phyloP scores from a whole-genome alignment of 2,797 vertebrate species.

The Crenichthys baileyi region DNA sequence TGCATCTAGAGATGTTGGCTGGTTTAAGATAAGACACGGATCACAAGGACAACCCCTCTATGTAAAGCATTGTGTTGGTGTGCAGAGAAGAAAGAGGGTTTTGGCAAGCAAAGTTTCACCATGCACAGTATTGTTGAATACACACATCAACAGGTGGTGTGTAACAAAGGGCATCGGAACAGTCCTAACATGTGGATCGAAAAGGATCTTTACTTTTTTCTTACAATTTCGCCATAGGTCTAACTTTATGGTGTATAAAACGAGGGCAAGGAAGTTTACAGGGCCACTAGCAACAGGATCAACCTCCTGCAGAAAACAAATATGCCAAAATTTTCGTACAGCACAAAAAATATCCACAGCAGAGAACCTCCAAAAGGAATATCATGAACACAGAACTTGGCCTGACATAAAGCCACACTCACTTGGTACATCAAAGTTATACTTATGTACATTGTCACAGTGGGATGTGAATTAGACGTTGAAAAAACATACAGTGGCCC shows the following conservation, averaged over 20 bases:
- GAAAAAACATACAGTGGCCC: slow-evolving; percentile 18
- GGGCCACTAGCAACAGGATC: slow-evolving; percentile 37
- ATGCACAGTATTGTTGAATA: slow-evolving; percentile 62
- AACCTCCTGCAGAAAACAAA: slow-evolving; percentile 37
- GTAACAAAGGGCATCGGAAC: slow-evolving; percentile 27
- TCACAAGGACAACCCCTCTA: slow-evolving; percentile 55
- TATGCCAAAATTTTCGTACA: slow-evolving; percentile 31
- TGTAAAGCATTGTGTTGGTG: slow-evolving; percentile 63
- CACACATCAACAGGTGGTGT: slow-evolving; percentile 54
- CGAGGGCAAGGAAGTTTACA: background rate
- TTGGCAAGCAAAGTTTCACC: slow-evolving; percentile 70
- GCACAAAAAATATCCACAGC: slow-evolving; percentile 40
- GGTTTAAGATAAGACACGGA: slow-evolving; percentile 58
- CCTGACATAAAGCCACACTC: slow-evolving; percentile 29
- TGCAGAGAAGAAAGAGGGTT: slow-evolving; percentile 47
- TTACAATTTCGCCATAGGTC: background rate
- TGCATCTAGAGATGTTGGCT: slow-evolving; percentile 56
- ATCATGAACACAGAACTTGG: slow-evolving; percentile 47
- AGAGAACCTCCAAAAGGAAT: slow-evolving; percentile 53
- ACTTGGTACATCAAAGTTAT: slow-evolving; percentile 48
- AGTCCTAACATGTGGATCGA: slow-evolving; percentile 8
- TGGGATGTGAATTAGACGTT: slow-evolving; percentile 47
- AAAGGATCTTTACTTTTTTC: background rate
- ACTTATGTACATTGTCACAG: slow-evolving; percentile 59
- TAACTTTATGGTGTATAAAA: background rate